phyloP scores from a whole-genome alignment of 1,140 invertebrate genomes.

The Drosophila ficusphila region DNA sequence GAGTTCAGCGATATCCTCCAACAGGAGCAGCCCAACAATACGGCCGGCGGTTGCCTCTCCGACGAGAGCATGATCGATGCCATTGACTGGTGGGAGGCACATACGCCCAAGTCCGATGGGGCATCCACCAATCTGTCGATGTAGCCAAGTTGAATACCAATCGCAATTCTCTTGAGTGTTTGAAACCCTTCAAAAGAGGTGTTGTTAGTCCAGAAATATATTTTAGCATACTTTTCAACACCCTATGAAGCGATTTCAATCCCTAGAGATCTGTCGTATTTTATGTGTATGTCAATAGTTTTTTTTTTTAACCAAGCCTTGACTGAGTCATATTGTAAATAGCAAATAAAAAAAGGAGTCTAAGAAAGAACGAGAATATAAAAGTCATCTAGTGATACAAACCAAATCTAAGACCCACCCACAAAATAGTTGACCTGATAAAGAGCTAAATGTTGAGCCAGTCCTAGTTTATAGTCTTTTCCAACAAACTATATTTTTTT shows the following conservation, averaged over 20 bases:
- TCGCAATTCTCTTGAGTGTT: not conserved
- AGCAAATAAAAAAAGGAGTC: not conserved
- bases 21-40: constrained; percentile 60
- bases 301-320: constrained; percentile 27
- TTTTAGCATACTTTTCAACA: not conserved
- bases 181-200: not conserved
- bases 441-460: constrained; percentile 18
- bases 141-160: not conserved
- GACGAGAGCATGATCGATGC: constrained; percentile 84
- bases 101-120: constrained; percentile 79
- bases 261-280: not conserved
- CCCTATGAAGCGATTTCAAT: not conserved
- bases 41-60: constrained; percentile 60
- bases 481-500: constrained; percentile 22
- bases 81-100: constrained; percentile 85
- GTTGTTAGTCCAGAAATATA: no score
- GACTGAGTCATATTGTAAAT: constrained; percentile 53
- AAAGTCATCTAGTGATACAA: constrained; percentile 57
- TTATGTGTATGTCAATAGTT: not conserved
- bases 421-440: constrained; percentile 16
- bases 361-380: no score
- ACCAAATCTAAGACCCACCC: constrained; percentile 43
- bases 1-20: constrained; percentile 80
- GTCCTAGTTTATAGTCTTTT: constrained; percentile 12
- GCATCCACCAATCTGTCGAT: constrained; percentile 37